Conservation (phyloP, 2,113 vertebrate species). For the Ornithorhynchus anatinus region DNA sequence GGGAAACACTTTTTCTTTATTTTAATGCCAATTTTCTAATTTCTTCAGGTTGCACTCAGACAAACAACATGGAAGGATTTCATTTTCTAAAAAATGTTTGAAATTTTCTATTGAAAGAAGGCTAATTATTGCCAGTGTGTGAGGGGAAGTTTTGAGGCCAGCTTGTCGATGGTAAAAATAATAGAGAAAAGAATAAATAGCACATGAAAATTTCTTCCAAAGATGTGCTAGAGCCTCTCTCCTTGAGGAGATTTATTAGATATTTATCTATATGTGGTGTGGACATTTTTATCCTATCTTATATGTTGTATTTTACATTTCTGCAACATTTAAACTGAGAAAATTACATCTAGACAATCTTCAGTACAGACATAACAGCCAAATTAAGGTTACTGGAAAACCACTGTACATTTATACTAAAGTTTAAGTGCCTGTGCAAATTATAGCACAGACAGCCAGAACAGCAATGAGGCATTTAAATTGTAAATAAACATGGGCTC, state of each 20-base stretch:
- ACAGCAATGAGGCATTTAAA: slow-evolving; percentile 65
- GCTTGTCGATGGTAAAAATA: background rate
- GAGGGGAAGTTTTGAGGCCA: background rate
- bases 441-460: slow-evolving; percentile 67
- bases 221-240: background rate
- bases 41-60: too few relatives aligned
- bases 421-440: slow-evolving; percentile 69
- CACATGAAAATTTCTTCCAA: slow-evolving; percentile 34
- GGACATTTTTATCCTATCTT: background rate
- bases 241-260: slow-evolving; percentile 1
- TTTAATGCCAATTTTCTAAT: too few relatives aligned
- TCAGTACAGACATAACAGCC: slow-evolving; percentile 20
- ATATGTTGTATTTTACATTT: slow-evolving; percentile 26
- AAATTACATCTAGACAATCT: slow-evolving; percentile 22
- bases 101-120: background rate
- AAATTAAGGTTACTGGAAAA: slow-evolving; percentile 19
- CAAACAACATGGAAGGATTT: too few relatives aligned
- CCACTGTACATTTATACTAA: slow-evolving; percentile 48
- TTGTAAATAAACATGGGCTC: slow-evolving; percentile 67
- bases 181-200: slow-evolving; percentile 12
- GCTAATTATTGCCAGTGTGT: background rate
- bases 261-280: slow-evolving; percentile 1
- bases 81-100: background rate
- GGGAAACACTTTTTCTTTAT: too few relatives aligned
- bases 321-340: slow-evolving; percentile 27